Percentiles rank a stretch among this genome's conserved stretches.
These are phyloP conservation scores for Enteromius anoplus DNA, from an alignment of 2,797 vertebrate species.

Conservation along the genomic window DNA sequence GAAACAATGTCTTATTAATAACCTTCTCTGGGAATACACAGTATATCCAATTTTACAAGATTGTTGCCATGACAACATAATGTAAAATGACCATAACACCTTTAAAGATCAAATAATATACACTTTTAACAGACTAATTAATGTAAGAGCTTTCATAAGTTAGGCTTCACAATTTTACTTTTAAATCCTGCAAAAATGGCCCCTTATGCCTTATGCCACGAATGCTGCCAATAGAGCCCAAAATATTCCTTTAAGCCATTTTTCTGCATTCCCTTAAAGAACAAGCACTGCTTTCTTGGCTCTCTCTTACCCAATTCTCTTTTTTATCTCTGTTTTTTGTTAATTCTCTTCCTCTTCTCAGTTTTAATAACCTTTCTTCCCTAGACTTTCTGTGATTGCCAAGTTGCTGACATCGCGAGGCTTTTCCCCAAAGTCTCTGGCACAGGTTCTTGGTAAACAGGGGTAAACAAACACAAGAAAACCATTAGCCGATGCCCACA, in stretches of 20 bases:
- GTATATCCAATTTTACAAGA: not conserved
- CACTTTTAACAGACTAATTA: not conserved
- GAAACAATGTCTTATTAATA: not conserved
- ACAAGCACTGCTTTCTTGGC: not conserved
- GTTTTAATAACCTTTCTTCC: slow-evolving; percentile 36
- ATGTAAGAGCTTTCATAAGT: not conserved
- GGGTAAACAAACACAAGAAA: slow-evolving; percentile 56
- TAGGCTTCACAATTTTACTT: not conserved
- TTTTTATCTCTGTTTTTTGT: slow-evolving; percentile 24
- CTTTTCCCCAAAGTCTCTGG: slow-evolving; percentile 24
- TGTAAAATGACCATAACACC: not conserved
- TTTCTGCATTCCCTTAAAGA: not conserved
- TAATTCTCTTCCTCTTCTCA: slow-evolving; percentile 28
- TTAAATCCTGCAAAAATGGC: slow-evolving; percentile 18
- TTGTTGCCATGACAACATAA: not conserved
- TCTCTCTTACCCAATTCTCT: slow-evolving; percentile 1
- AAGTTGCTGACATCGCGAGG: slow-evolving; percentile 42
- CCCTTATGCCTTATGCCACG: not conserved
- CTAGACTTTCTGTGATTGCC: slow-evolving; percentile 39
- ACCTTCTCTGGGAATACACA: not conserved
- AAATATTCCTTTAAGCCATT: not conserved
- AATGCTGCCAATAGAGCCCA: not conserved
- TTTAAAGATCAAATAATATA: not conserved
- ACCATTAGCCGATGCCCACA: slow-evolving; percentile 49
- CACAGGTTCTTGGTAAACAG: slow-evolving; percentile 47